Evolutionary conservation across 2,113 vertebrate species (phyloP), one percentile per base, ranked within the genome.

Genomic region (Pandion haliaetus): DNA sequence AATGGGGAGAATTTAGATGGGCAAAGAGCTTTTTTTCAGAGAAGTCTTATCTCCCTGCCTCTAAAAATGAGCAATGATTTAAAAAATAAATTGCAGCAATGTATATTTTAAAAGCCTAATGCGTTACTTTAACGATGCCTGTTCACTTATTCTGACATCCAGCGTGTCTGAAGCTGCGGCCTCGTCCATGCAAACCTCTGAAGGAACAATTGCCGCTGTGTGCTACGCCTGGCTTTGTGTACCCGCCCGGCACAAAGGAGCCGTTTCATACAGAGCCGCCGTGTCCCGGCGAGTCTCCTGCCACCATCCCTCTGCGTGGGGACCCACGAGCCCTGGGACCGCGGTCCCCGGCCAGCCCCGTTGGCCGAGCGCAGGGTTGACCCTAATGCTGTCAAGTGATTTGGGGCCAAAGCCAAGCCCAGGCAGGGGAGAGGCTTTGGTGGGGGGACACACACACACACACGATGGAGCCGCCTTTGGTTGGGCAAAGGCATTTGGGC

Each of bases 1-100:
- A 97, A 96, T 95, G 93, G 93, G 82, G 89, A 85, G 93, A 94
- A 94, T 93, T 96, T 96, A 95, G 94, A 95, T 86, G 91, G 95
- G 95, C 93, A 58, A 93, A 95, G 89, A 91, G 50, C 12, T n/a
- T 44, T 45, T 49, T 58, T 54, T 26, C 42, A 25, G 24, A 55
- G 72, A 34, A 94, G 16, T 3, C 45, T 94, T 49, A 21, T 89
- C 81, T 91, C 58, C 54, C 62, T 85, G 65, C 81, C 78, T 85
- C 47, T 19, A 49, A 61, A 92, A 90, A 54, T 2, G 90, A 96
- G 74, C 70, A 28, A 3, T 2, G 40, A 4, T 76, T 79, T 76
- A 8, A 83, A 67, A 57, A 15, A 50, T 7, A 38, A 59, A 86
- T 67, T 19, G 4, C 40, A 17, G 55, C 1, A 0, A 9, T 8